phyloP scores from a whole-genome alignment of 2,113 vertebrate species.

The Atrichornis clamosus region DNA sequence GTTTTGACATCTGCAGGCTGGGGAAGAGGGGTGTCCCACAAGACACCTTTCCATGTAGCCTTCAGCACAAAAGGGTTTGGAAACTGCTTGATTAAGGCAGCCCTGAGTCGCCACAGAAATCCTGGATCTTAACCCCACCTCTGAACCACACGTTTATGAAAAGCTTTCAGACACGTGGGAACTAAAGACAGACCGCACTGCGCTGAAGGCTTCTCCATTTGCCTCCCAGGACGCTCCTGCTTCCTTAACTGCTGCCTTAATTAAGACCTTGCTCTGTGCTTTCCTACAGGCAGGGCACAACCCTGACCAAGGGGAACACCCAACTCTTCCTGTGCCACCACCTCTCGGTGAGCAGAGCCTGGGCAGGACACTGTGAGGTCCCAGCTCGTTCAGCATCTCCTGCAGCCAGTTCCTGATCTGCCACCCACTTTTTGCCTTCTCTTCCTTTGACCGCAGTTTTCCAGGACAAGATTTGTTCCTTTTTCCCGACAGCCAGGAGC shows the following conservation, averaged over 20 bases:
- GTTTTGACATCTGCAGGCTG: background rate
- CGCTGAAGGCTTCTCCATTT: background rate
- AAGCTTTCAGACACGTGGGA: background rate
- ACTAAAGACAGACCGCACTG: background rate
- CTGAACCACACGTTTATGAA: conserved; percentile 2
- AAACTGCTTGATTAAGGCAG: background rate
- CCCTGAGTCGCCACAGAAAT: background rate
- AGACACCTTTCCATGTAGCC: background rate
- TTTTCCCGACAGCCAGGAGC: rapidly evolving
- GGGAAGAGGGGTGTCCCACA: background rate
- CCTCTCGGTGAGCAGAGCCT: background rate
- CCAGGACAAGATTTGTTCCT: background rate
- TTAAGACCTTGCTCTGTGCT: background rate
- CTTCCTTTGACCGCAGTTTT: background rate
- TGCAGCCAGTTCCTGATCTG: background rate
- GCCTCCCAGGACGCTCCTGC: background rate
- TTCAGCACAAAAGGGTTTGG: conserved; percentile 5
- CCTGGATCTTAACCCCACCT: background rate
- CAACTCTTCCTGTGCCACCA: background rate
- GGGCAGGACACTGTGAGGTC: background rate
- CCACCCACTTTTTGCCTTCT: background rate
- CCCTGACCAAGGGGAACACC: rapidly evolving
- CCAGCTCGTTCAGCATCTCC: background rate
- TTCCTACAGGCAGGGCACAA: background rate
- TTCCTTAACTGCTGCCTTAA: background rate